Percentiles rank a stretch among this genome's conserved stretches.
These are phyloP conservation scores for Argynnis bischoffii DNA, from an alignment of 2,888 invertebrate genomes.

Conservation along the genomic window DNA sequence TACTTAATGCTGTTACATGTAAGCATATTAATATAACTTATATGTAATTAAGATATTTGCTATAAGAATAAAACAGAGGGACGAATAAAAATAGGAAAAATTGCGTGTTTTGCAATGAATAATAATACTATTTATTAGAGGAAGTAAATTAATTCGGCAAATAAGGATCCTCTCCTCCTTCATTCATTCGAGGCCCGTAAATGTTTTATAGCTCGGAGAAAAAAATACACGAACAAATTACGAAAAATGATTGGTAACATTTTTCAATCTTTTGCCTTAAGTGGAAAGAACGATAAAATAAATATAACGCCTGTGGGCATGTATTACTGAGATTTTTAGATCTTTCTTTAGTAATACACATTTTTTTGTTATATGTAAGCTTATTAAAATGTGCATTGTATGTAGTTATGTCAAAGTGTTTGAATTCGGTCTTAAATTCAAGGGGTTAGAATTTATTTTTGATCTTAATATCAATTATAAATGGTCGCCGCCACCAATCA, in stretches of 20 bases:
- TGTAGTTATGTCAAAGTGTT: no score
- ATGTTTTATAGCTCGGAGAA: slow-evolving; percentile 74
- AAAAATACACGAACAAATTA: slow-evolving; percentile 73
- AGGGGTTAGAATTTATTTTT: no score
- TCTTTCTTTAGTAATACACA: slow-evolving; percentile 50
- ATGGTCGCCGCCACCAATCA: slow-evolving; percentile 6
- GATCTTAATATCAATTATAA: no score
- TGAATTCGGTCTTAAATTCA: no score
- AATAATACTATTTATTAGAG: slow-evolving; percentile 66
- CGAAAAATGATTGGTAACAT: slow-evolving; percentile 72
- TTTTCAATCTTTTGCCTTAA: slow-evolving; percentile 81
- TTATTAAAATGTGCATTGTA: not conserved
- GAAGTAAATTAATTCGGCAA: slow-evolving; percentile 75
- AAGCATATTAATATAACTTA: no score
- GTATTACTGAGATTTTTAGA: slow-evolving; percentile 78
- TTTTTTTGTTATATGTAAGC: slow-evolving; percentile 38
- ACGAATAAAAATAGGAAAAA: not conserved
- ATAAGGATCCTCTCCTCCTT: slow-evolving; percentile 63
- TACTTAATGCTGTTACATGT: no score
- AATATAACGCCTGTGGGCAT: slow-evolving; percentile 76
- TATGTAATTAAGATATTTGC: no score
- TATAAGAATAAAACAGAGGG: not conserved
- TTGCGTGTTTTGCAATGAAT: slow-evolving; percentile 36
- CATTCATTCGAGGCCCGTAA: slow-evolving; percentile 75
- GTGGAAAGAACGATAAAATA: slow-evolving; percentile 79